Conservation (phyloP, 2,888 invertebrate genomes). For the Drosophila paramelanica region DNA sequence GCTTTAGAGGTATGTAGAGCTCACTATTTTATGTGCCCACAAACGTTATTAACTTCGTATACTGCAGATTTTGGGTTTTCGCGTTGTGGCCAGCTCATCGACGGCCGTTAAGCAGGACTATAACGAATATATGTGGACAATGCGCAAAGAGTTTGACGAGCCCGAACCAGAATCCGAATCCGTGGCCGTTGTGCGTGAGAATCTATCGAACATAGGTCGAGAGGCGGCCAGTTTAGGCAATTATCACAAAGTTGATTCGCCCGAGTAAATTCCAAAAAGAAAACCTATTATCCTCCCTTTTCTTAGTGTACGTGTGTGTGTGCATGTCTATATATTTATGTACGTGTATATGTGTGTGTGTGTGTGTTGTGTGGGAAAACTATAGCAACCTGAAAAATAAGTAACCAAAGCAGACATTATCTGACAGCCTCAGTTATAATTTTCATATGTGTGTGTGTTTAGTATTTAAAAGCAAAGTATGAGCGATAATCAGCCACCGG, state of each 20-base stretch:
- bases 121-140: slow-evolving; percentile 97
- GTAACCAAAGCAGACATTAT: slow-evolving; percentile 29
- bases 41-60: too few relatives aligned
- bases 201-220: slow-evolving; percentile 87
- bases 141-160: slow-evolving; percentile 92
- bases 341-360: slow-evolving; percentile 31
- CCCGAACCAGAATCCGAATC: slow-evolving; percentile 88
- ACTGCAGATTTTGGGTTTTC: slow-evolving; percentile 91
- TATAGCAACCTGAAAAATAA: slow-evolving; percentile 67
- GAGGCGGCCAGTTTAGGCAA: slow-evolving; percentile 85
- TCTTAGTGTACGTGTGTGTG: slow-evolving; percentile 34
- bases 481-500: slow-evolving; percentile 53
- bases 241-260: slow-evolving; percentile 84
- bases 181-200: slow-evolving; percentile 87
- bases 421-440: slow-evolving; percentile 26
- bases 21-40: too few relatives aligned
- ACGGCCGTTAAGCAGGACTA: slow-evolving; percentile 94
- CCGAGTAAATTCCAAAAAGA: slow-evolving; percentile 78
- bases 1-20: slow-evolving; percentile 88
- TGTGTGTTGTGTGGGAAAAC: slow-evolving; percentile 40
- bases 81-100: slow-evolving; percentile 94
- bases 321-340: slow-evolving; percentile 34
- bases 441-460: slow-evolving; percentile 18
- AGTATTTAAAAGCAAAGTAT: slow-evolving; percentile 49
- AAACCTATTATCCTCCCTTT: slow-evolving; percentile 18